Conservation (phyloP, 2,797 vertebrate genomes). For the Philypnodon macrostomus region DNA sequence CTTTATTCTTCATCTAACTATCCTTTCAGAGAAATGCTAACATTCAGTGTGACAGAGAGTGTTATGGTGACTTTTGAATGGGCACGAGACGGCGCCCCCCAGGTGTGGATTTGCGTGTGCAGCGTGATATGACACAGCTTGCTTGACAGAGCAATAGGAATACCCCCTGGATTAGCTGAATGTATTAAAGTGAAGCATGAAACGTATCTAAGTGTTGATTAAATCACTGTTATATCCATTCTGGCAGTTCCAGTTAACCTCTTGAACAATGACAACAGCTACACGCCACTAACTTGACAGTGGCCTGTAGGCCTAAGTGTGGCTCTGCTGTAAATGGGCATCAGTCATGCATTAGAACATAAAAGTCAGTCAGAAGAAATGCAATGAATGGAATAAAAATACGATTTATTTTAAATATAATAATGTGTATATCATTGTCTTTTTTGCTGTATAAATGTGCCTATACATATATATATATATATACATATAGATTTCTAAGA, state of each 20-base stretch:
- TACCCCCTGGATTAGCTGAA: constrained; percentile 60
- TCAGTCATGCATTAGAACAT: constrained; percentile 1
- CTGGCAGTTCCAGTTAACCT: constrained; percentile 61
- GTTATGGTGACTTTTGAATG: constrained; percentile 70
- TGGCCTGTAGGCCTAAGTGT: constrained; percentile 31
- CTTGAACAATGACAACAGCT: constrained; percentile 57
- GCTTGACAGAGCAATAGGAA: constrained; percentile 60
- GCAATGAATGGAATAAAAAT: too few species aligned
- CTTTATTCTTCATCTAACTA: constrained; percentile 68
- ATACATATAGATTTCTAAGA: too few species aligned
- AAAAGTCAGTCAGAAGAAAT: background rate
- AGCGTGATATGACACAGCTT: constrained; percentile 64
- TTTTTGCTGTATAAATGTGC: background rate
- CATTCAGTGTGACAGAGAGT: constrained; percentile 72
- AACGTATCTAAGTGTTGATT: constrained; percentile 63
- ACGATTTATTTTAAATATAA: too few species aligned
- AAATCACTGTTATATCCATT: constrained; percentile 57
- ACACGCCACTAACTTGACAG: constrained; percentile 37
- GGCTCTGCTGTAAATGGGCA: constrained; percentile 9
- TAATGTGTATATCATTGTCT: too few species aligned
- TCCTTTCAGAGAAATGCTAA: constrained; percentile 66
- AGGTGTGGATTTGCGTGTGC: constrained; percentile 56
- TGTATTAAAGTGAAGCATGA: constrained; percentile 57
- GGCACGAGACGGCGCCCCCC: constrained; percentile 42
- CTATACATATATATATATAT: constrained; percentile 1